These are phyloP conservation scores for Magallana gigas DNA, from an alignment of 1,140 invertebrate species.

Conservation along the genomic window DNA sequence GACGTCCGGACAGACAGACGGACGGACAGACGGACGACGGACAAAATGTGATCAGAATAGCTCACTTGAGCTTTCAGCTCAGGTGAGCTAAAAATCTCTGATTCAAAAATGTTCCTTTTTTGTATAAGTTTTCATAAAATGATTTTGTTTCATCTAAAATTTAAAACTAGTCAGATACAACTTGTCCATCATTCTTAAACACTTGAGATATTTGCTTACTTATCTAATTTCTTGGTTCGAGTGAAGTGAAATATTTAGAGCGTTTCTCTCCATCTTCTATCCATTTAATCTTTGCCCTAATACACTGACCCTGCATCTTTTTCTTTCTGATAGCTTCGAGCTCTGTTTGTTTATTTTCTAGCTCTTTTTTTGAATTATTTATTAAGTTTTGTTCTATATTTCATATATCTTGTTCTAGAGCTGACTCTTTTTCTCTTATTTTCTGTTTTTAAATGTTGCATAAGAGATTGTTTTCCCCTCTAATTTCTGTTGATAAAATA, in stretches of 20 bases:
- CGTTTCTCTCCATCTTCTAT: not conserved
- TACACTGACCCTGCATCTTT: not conserved
- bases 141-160: not conserved
- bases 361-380: not conserved
- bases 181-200: not conserved
- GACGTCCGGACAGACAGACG: not conserved
- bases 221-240: not conserved
- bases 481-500: not conserved
- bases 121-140: not conserved
- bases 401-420: too few relatives aligned
- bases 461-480: not conserved
- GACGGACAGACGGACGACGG: too few relatives aligned
- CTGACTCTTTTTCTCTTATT: not conserved
- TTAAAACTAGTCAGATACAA: not conserved
- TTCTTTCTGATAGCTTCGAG: not conserved
- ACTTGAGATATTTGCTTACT: not conserved
- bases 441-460: not conserved
- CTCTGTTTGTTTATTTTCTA: not conserved
- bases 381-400: too few relatives aligned
- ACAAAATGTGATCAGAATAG: too few relatives aligned
- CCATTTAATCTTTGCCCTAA: not conserved
- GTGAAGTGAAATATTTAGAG: not conserved
- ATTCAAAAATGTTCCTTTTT: not conserved
- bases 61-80: not conserved
- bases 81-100: not conserved